These are phyloP conservation scores for Cephus pulcher DNA, from an alignment of 2,888 invertebrate species.

Conservation along the genomic window DNA sequence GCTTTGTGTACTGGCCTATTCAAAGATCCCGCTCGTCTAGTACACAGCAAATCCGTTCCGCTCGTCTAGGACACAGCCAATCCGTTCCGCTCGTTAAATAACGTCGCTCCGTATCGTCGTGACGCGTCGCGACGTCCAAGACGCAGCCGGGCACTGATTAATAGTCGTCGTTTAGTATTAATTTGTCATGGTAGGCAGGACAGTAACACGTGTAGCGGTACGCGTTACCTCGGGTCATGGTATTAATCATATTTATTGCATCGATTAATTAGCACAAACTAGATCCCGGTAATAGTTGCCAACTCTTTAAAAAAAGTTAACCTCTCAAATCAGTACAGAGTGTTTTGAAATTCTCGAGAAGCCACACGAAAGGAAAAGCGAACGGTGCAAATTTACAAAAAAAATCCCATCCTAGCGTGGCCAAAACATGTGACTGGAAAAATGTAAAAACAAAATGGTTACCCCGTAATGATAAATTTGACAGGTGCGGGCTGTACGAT, in stretches of 20 bases:
- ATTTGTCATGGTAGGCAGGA: constrained; percentile 35
- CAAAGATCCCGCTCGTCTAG: background rate
- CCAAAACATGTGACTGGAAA: background rate
- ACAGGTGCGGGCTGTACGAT: background rate
- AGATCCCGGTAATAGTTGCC: constrained; percentile 33
- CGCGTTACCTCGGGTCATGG: constrained; percentile 26
- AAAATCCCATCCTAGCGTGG: background rate
- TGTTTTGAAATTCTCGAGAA: background rate
- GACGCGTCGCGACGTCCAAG: background rate
- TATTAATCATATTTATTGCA: constrained; percentile 45
- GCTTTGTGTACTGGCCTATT: background rate
- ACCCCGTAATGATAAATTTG: background rate
- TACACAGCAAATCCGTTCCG: background rate
- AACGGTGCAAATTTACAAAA: background rate
- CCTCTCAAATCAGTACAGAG: background rate
- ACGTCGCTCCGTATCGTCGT: background rate
- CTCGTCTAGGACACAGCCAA: background rate
- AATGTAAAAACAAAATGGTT: background rate
- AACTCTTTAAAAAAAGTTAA: constrained; percentile 11
- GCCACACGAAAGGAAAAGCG: background rate
- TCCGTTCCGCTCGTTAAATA: background rate
- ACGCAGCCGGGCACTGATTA: constrained; percentile 4
- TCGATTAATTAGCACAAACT: constrained; percentile 41
- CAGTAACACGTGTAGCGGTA: constrained; percentile 33
- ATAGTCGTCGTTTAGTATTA: constrained; percentile 26